phyloP scores from a whole-genome alignment of 30 jellyfish, hydroid and myxozoan genomes.

The Hydractinia symbiolongicarpus region DNA sequence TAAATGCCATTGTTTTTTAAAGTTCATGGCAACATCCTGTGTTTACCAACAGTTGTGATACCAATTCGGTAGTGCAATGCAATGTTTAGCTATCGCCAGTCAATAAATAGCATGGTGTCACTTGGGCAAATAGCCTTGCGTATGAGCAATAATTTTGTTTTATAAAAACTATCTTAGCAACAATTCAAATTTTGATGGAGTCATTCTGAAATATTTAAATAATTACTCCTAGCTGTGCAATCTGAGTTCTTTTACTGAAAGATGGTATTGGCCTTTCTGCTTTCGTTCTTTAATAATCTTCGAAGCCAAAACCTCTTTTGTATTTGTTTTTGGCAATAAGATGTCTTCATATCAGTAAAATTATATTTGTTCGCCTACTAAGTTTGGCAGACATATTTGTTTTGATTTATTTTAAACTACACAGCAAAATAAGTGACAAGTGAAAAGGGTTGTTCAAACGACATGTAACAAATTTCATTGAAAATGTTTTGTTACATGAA shows the following conservation, averaged over 20 bases:
- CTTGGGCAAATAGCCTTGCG: slow-evolving; percentile 25
- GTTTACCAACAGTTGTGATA: slow-evolving; percentile 44
- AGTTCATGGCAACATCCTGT: not conserved
- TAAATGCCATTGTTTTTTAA: no score
- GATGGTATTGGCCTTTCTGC: slow-evolving; percentile 31
- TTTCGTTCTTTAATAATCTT: not conserved
- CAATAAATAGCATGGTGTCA: slow-evolving; percentile 47
- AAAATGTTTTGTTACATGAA: no score
- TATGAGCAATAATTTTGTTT: not conserved
- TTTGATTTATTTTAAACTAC: no score
- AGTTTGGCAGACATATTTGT: no score
- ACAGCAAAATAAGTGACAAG: no score
- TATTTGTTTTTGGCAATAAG: not conserved
- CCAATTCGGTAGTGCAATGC: slow-evolving; percentile 62
- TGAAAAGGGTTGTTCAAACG: no score
- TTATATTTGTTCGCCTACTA: no score
- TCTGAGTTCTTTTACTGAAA: slow-evolving; percentile 7
- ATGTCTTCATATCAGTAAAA: no score
- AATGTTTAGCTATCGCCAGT: slow-evolving; percentile 54
- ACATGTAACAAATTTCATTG: no score
- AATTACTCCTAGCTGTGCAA: not conserved
- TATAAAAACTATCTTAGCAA: slow-evolving; percentile 7
- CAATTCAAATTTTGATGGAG: slow-evolving; percentile 6
- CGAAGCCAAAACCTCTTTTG: slow-evolving; percentile 3
- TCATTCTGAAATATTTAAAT: slow-evolving; percentile 5